These are phyloP conservation scores for Nothocercus julius DNA, from an alignment of 2,113 vertebrate species.

Conservation along the genomic window DNA sequence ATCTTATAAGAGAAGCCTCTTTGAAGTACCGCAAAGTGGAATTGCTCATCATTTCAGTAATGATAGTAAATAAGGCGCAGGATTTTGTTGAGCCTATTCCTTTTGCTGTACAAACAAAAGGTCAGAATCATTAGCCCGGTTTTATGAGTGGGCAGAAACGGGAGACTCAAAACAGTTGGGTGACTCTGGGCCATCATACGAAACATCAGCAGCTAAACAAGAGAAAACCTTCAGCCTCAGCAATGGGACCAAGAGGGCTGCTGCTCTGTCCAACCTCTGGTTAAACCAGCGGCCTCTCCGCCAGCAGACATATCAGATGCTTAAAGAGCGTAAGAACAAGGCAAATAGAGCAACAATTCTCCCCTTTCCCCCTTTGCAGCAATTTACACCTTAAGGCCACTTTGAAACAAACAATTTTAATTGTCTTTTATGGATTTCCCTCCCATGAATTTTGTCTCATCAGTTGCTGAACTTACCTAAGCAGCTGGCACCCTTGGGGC, in stretches of 20 bases:
- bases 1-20: constrained; percentile 12
- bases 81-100: constrained; percentile 58
- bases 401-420: not conserved
- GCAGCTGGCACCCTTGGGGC: rapidly evolving
- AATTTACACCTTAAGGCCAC: rapidly evolving
- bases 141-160: not conserved
- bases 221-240: not conserved
- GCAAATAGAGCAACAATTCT: not conserved
- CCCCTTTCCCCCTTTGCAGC: not conserved
- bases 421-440: not conserved
- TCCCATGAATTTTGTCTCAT: not conserved
- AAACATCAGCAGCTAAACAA: not conserved
- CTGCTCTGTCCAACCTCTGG: not conserved
- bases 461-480: not conserved
- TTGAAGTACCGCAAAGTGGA: constrained; percentile 40
- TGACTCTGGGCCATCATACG: not conserved
- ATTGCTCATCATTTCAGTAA: constrained; percentile 51
- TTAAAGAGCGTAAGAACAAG: not conserved
- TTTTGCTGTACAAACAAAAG: constrained; percentile 67
- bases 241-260: not conserved
- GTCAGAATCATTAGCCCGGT: constrained; percentile 61
- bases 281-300: not conserved
- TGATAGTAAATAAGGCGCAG: constrained; percentile 58
- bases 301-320: rapidly evolving
- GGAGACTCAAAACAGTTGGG: not conserved